These are phyloP conservation scores for Falco columbarius DNA, from an alignment of 2,797 vertebrate genomes.

Conservation along the genomic window DNA sequence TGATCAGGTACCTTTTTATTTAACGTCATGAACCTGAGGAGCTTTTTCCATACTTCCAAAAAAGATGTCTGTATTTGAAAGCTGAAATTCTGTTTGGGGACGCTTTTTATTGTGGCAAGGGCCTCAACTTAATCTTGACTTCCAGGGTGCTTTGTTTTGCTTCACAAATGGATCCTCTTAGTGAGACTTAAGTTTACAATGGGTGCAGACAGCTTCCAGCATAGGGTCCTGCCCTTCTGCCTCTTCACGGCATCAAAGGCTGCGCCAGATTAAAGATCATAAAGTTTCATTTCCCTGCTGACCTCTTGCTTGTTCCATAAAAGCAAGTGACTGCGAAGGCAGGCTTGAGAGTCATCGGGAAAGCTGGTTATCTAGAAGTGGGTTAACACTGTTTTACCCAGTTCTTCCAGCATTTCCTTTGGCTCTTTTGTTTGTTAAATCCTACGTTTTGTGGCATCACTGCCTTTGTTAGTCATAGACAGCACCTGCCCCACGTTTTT, in stretches of 20 bases:
- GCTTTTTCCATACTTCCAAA: accelerated
- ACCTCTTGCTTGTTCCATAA: neutral
- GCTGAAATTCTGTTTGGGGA: neutral
- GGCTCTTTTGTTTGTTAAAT: neutral
- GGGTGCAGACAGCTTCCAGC: neutral
- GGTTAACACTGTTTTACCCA: neutral
- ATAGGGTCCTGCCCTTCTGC: neutral
- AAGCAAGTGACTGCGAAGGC: neutral
- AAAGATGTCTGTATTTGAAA: neutral
- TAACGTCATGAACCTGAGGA: neutral
- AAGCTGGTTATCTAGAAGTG: neutral
- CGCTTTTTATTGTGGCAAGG: neutral
- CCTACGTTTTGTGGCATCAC: accelerated
- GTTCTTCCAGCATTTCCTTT: neutral
- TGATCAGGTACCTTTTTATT: constrained; percentile 74
- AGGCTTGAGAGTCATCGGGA: neutral
- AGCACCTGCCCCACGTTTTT: accelerated
- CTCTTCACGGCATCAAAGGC: accelerated
- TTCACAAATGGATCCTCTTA: neutral
- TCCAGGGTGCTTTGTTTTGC: neutral
- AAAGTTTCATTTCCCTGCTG: neutral
- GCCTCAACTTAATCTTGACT: accelerated
- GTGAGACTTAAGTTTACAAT: neutral
- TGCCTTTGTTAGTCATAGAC: neutral
- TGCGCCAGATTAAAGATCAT: neutral